Base-by-base conservation (phyloP, 2,113 vertebrate genomes). In the Felis chaus region DNA sequence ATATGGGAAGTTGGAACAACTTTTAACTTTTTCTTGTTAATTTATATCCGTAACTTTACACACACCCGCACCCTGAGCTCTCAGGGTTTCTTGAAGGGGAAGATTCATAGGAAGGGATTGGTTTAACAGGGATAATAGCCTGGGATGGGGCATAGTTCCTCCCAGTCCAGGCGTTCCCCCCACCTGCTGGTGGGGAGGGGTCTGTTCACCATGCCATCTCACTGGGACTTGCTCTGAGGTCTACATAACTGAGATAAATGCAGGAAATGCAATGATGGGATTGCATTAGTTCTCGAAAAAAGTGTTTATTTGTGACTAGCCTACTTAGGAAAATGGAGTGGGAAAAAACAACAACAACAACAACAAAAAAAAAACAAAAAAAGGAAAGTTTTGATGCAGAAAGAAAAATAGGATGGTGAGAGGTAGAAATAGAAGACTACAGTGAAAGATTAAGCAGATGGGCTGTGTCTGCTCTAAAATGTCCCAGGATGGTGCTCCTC, bases 291-390 rank as follows among this genome's bases (percentile, higher is more conserved):
- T 41, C 50, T 79, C 8, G 0, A 50, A 74, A 79, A 88, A 73
- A 21, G 19, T 73, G 33, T 50, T 91, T 73, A 16, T 79, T 68
- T 94, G 45, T 65, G 53, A 89, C 69, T 78, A 66, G 9, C 80
- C 94, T 96, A 87, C 90, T 94, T 92, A 93, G 78, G 93, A 89
- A 94, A 84, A 63, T 74, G 41, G 50, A 89, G 53, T 36, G 16
- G 16, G 63, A 41, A 63, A 97, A 9, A 45, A 45, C 45, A 45
- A 45, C 41, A 41, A 41, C 41, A 41, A 41, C 41, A 45, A 45
- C 6, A 45, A n/a, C n/a, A n/a, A n/a, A n/a, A 45, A 45, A 45
- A 45, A 9, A 45, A 9, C 45, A 45, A 45, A 61, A 61, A 61
- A 61, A 61, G 89, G 55, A 81, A 80, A 25, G 18, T 96, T 95